A percentile compares a stretch with the other conserved stretches of the same genome.
These are phyloP conservation scores for Cerceris ruficornis DNA, from an alignment of 2,888 invertebrate species.

Conservation along the genomic window DNA sequence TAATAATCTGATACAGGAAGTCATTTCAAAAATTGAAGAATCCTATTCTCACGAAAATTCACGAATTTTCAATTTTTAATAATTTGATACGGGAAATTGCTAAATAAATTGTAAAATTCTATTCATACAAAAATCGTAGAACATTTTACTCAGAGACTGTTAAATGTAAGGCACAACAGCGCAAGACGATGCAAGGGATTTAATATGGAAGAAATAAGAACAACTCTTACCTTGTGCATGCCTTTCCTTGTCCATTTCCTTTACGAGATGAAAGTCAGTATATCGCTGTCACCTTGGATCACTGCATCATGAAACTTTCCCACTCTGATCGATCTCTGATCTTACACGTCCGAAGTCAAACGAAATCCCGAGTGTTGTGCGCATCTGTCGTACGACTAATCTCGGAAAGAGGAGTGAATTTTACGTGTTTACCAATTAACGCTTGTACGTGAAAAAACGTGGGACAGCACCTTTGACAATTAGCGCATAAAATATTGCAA, in stretches of 20 bases:
- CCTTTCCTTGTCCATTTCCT: conserved; percentile 78
- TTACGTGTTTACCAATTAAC: conserved; percentile 31
- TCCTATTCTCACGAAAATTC: background rate
- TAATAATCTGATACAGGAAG: background rate
- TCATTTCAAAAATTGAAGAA: background rate
- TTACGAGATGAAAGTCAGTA: conserved; percentile 58
- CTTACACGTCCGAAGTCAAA: conserved; percentile 42
- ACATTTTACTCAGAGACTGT: no score
- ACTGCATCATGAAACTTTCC: conserved; percentile 75
- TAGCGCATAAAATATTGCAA: conserved; percentile 49
- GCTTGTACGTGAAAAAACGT: conserved; percentile 21
- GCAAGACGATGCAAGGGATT: background rate
- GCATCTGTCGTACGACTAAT: conserved; percentile 55
- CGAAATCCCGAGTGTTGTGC: conserved; percentile 53
- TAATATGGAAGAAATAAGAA: conserved; percentile 4
- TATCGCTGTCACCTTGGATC: conserved; percentile 65
- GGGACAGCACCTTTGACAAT: conserved; percentile 46
- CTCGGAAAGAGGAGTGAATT: conserved; percentile 25
- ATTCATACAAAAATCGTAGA: no score
- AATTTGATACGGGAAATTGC: no score
- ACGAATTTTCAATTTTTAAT: background rate
- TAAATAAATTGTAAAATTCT: no score
- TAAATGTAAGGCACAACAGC: no score
- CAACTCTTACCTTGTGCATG: conserved; percentile 73
- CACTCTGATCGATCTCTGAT: conserved; percentile 54